Base-by-base conservation (phyloP, 2,888 invertebrate genomes). In the Stenchaetothrips biformis region DNA sequence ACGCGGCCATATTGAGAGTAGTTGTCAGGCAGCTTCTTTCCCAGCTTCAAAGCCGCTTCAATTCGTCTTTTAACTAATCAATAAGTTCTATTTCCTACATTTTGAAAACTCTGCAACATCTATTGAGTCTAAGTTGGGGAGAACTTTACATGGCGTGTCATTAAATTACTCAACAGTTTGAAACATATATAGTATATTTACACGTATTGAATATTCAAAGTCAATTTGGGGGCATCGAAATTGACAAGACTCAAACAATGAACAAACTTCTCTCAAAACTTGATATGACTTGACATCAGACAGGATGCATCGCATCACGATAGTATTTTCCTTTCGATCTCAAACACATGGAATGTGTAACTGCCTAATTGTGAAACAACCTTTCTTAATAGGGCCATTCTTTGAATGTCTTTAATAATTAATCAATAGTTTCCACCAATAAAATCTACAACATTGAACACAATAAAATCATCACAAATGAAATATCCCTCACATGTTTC, bases 391-490 rank as follows among this genome's bases (percentile, higher is more conserved):
- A 53, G 53, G 53, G 13, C 18, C 18, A 53, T 53, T 53, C 18
- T 53, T 53, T 18, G 16, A 53, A 9, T 4, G 11, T 53, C 53
- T 53, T 53, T 13, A 8, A 9, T 53, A 37, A 37, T 53, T 74
- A 74, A 74, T 74, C 67, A 74, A 53, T 74, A 7, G 21, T 67
- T 74, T 37, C 4, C 37, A 37, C 37, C 37, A 37, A 74, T 74
- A 53, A 11, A 74, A 25, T 11, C 67, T 74, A 74, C 11, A 8
- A 25, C 21, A 74, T 25, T 74, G 67, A 74, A 74, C 67, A 74
- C 67, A 74, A 74, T 74, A 25, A 74, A 74, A 11, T 74, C 67
- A 74, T 74, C 67, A 74, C 67, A 74, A 74, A 74, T 25, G 25
- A 74, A 74, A 21, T 74, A 7, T 74, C 21, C 59, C 37, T 37